A percentile compares a stretch with the other conserved stretches of the same genome.
phyloP scores from a whole-genome alignment of 2,888 invertebrate genomes.

The Nemurella pictetii region DNA sequence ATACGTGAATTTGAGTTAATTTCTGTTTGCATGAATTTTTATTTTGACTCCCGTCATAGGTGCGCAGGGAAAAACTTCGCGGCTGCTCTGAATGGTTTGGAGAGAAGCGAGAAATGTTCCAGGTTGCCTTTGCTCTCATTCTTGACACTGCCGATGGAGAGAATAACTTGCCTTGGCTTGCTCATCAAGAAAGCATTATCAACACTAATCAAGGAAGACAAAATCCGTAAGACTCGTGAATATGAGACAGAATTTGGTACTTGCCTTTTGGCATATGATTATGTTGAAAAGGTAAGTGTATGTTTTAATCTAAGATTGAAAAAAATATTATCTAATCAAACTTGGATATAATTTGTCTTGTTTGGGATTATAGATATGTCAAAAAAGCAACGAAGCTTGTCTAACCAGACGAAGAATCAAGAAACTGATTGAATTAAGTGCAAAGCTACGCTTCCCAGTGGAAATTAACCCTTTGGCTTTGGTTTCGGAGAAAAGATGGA shows the following conservation, averaged over 20 bases:
- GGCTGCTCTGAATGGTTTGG: not conserved
- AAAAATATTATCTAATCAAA: not conserved
- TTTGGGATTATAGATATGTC: not conserved
- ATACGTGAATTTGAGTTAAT: too few species aligned
- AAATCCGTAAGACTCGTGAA: not conserved
- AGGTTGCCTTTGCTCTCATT: not conserved
- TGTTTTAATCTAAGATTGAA: not conserved
- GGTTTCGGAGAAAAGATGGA: not conserved
- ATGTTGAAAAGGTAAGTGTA: not conserved
- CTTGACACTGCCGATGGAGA: not conserved
- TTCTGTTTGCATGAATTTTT: too few species aligned
- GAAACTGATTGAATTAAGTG: not conserved
- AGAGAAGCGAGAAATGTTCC: not conserved
- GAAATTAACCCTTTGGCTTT: not conserved
- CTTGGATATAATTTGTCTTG: not conserved
- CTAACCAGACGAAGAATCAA: not conserved
- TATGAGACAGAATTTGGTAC: not conserved
- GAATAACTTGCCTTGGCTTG: not conserved
- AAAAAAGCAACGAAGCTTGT: not conserved
- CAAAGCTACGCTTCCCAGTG: not conserved
- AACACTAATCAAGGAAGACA: not conserved
- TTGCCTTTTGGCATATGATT: not conserved
- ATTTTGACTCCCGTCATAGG: not conserved
- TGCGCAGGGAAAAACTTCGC: not conserved
- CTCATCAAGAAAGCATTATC: not conserved